phyloP scores from a whole-genome alignment of 2,113 vertebrate genomes.

The Crotalus horridus region DNA sequence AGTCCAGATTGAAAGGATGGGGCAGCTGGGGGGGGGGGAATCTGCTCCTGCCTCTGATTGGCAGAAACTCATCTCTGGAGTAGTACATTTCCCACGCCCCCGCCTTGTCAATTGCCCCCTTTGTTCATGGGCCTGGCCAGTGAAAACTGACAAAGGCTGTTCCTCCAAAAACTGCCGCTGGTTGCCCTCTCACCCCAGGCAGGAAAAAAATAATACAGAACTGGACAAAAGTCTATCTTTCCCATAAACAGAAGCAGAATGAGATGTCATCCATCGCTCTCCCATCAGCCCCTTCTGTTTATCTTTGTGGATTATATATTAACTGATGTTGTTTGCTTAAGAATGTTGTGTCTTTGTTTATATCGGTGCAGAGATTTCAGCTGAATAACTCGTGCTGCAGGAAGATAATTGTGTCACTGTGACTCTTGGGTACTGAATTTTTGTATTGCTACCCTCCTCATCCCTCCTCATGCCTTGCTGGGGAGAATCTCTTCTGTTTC shows the following conservation, averaged over 20 bases:
- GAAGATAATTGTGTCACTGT: neutral
- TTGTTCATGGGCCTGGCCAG: neutral
- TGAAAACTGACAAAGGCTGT: neutral
- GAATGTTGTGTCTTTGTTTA: neutral
- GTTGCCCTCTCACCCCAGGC: neutral
- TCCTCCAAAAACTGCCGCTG: neutral
- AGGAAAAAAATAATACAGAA: neutral
- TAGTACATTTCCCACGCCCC: slow-evolving; percentile 9
- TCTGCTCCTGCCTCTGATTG: neutral
- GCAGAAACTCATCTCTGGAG: neutral
- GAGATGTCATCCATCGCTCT: neutral
- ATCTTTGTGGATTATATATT: slow-evolving; percentile 19
- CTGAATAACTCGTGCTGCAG: neutral
- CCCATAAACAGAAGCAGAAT: neutral
- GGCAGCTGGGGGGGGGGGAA: accelerated
- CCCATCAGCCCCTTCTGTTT: neutral
- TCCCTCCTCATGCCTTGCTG: neutral
- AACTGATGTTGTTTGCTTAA: slow-evolving; percentile 8
- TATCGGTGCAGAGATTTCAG: neutral
- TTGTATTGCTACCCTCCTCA: neutral
- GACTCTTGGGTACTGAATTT: neutral
- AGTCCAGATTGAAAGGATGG: neutral
- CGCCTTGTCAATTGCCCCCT: neutral
- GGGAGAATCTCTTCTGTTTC: neutral
- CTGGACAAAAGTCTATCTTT: neutral